Base-by-base conservation (phyloP, 2,113 vertebrate genomes). In the Rhegmatorhina hoffmannsi region DNA sequence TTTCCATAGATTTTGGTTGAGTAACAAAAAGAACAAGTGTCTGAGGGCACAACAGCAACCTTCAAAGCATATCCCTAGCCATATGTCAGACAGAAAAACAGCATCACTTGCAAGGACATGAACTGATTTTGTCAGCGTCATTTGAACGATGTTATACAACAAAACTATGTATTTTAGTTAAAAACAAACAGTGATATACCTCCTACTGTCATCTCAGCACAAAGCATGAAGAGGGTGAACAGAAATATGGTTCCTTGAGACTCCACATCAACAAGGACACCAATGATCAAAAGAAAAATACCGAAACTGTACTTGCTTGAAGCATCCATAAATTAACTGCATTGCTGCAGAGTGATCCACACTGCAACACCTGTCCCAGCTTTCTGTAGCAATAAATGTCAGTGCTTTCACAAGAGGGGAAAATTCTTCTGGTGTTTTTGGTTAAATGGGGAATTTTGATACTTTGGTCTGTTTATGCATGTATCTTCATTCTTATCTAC, bases 101-200 rank as follows among this genome's bases (percentile, higher is more conserved):
- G 33, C 12, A 52, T 29, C 18, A 19, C 11, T 64, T 38, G 44
- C 6, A 50, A 67, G 29, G 13, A 52, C 17, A 36, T 10, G 2
- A 69, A 52, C 3, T 11, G 10, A 60, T 52, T 64, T 76, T 68
- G 24, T 55, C 53, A 68, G 17, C 18, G 24, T 19, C 47, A 73
- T 18, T 7, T 88, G 18, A 20, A 76, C 0, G 0, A 64, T 55
- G n/a, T 69, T 25, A 16, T 14, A 26, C 1, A 13, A 52, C 28
- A 86, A 62, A 86, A 28, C 2, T 11, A 19, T 6, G 2, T 18
- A 46, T 28, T 33, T 50, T 63, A 66, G 63, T 33, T 43, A 84
- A 87, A 84, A 77, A 7, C 34, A 86, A 77, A 9, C 12, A 78
- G 25, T 34, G 3, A 20, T 53, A 11, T n/a, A 17, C 11, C 33